phyloP scores from a whole-genome alignment of 2,113 vertebrate genomes.

The Blennius ocellaris region DNA sequence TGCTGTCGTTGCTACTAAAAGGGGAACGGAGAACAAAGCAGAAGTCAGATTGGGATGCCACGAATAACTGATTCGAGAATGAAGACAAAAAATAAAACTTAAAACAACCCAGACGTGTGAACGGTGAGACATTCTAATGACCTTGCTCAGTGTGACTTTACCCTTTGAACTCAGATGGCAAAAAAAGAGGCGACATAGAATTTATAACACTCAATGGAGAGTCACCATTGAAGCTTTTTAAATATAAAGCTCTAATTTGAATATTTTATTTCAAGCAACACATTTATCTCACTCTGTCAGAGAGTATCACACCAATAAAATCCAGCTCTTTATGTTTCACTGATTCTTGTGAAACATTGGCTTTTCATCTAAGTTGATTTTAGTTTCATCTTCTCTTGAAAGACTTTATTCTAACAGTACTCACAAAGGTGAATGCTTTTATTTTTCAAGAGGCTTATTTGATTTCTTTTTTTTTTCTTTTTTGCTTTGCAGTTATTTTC shows the following conservation, averaged over 20 bases:
- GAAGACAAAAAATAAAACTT: not conserved
- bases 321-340: not conserved
- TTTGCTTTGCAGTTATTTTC: not conserved
- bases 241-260: not conserved
- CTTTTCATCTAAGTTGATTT: not conserved
- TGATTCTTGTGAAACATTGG: not conserved
- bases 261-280: not conserved
- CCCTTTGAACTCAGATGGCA: not conserved
- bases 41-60: not conserved
- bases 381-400: not conserved
- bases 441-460: not conserved
- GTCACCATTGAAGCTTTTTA: not conserved
- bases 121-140: not conserved
- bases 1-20: constrained; percentile 5
- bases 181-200: constrained; percentile 3
- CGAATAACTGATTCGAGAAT: not conserved
- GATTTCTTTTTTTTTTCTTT: not conserved
- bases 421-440: not conserved
- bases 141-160: not conserved
- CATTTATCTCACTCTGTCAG: not conserved
- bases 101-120: no score
- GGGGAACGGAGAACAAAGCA: not conserved
- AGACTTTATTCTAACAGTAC: not conserved
- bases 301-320: not conserved
- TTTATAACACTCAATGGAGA: not conserved